Base-by-base conservation (phyloP, 37 sponge, comb jelly and placozoan species). In the Oopsacas minuta region DNA sequence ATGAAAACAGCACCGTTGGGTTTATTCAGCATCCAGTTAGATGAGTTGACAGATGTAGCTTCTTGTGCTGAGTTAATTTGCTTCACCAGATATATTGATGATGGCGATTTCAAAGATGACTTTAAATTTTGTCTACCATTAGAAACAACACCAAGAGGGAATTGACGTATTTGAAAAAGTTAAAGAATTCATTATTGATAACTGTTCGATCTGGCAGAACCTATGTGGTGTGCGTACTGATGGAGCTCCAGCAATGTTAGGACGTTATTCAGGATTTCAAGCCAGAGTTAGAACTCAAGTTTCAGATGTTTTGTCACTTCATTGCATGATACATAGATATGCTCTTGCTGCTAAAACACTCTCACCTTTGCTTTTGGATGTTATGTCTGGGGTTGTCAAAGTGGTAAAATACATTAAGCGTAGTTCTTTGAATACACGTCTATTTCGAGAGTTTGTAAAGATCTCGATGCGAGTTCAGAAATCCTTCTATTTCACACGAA, bases 161-260 rank as follows among this genome's bases (percentile, higher is more conserved):
- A 61, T 61, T 61, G 75, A 61, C 30, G 22, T 61, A 25, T 61
- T 61, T 61, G 75, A 20, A 61, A 20, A 61, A 12, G 75, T 3
- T 3, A 20, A 61, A 7, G 75, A 61, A 61, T 61, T 61, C 22
- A 32, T 61, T 61, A 61, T 61, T 34, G 75, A 61, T 61, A 61
- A 61, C 75, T 25, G 75, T 61, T 61, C 28, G 75, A 34, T 20
- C 75, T 3, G 75, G 75, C 17, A 61, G 28, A 61, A 61, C 75
- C 7, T 61, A 20, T 61, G 75, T 61, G 75, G 17, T 20, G 22
- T 61, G 32, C 28, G 75, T 61, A 61, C 75, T 61, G 75, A 61
- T 61, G 75, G 75, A n/a, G 75, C 75, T 61, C 75, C 75, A 25
- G 17, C 75, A 61, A 61, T 61, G 75, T 61, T 61, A 12, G 75